Conservation (phyloP, 2,797 vertebrate species). For the Micropoecilia bifurca region DNA sequence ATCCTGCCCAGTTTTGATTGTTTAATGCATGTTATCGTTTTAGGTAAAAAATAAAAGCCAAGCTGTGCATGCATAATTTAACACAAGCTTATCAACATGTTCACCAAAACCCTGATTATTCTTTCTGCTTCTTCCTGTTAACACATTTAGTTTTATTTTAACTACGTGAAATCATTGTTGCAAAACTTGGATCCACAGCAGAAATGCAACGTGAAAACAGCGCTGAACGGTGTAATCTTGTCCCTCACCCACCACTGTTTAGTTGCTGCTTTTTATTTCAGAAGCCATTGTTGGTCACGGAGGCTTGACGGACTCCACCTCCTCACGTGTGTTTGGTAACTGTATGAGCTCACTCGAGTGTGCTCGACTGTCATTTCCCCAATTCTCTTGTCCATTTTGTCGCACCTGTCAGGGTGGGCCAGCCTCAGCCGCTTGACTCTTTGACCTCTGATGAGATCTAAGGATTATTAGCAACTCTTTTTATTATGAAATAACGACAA, state of each 20-base stretch:
- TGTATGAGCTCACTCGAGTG: conserved; percentile 11
- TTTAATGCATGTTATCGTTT: not conserved
- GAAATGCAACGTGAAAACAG: not conserved
- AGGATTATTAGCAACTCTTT: not conserved
- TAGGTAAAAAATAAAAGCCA: not conserved
- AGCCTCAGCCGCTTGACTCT: conserved; percentile 4
- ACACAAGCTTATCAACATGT: not conserved
- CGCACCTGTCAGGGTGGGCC: conserved; percentile 21
- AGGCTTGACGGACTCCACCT: conserved; percentile 18
- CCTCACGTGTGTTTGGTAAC: conserved; percentile 18
- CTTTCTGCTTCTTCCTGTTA: not conserved
- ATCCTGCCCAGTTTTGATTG: not conserved
- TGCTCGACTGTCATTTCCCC: conserved; percentile 16
- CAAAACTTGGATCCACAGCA: not conserved
- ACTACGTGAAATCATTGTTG: not conserved
- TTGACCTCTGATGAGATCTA: not conserved
- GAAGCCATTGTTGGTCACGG: conserved; percentile 31
- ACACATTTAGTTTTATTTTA: not conserved
- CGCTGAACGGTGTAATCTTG: not conserved
- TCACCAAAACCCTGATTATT: not conserved
- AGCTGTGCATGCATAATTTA: not conserved
- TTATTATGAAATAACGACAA: not conserved
- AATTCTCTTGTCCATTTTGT: conserved; percentile 50
- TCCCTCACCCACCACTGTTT: conserved; percentile 7
- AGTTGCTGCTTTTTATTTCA: conserved; percentile 16